Percentiles rank a stretch among this genome's conserved stretches.
Conservation (phyloP, 1,140 invertebrate species). For the Aethina tumida region DNA sequence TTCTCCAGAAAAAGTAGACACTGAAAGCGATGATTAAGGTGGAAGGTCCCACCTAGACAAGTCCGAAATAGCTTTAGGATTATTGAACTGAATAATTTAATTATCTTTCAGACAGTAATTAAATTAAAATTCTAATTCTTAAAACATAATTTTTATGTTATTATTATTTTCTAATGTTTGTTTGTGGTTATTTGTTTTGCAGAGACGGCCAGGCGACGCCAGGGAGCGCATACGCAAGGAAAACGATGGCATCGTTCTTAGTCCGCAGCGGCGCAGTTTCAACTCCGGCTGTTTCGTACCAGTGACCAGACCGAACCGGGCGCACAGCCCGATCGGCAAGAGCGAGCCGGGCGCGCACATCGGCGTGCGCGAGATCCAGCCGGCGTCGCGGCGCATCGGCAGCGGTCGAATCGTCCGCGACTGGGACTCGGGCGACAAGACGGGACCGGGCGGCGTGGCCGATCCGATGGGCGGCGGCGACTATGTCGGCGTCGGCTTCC, state of each 20-base stretch:
- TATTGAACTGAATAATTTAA: too few relatives aligned
- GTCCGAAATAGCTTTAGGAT: too few relatives aligned
- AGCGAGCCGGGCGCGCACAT: conserved; percentile 14
- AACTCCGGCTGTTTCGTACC: conserved; percentile 69
- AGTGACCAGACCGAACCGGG: conserved; percentile 37
- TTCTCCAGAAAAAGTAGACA: too few relatives aligned
- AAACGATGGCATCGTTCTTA: conserved; percentile 71
- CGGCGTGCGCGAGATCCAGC: conserved; percentile 30
- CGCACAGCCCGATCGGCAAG: conserved; percentile 36
- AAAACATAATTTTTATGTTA: too few relatives aligned
- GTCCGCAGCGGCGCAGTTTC: conserved; percentile 73
- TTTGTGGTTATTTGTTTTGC: conserved; percentile 13
- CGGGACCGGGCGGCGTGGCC: conserved; percentile 34
- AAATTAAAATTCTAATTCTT: too few relatives aligned
- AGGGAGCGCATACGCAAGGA: conserved; percentile 71
- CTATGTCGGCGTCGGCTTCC: conserved; percentile 10
- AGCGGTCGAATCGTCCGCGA: conserved; percentile 68
- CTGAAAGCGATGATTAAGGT: too few relatives aligned
- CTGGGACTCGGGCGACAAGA: conserved; percentile 45
- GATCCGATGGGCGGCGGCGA: conserved; percentile 8
- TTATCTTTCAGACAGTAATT: too few relatives aligned
- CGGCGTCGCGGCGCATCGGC: conserved; percentile 53
- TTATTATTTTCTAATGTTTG: conserved; percentile 2
- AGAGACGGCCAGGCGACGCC: conserved; percentile 59
- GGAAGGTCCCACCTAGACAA: too few relatives aligned